Conservation (phyloP, 1,140 invertebrate species). For the Idris sp. region DNA sequence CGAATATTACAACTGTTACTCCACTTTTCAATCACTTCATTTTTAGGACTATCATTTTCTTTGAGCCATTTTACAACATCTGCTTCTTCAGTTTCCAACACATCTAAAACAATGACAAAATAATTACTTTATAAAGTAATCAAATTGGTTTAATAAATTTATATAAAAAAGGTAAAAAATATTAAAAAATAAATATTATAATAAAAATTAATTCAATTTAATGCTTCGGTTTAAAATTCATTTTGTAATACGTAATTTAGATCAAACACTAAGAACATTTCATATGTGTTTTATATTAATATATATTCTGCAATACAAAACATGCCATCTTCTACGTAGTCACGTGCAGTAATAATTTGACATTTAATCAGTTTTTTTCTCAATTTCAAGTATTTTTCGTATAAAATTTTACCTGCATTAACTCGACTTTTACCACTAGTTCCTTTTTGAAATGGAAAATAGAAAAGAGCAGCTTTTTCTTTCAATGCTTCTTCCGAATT, state of each 20-base stretch:
- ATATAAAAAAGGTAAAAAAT: too few species aligned
- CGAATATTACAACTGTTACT: slow-evolving; percentile 10
- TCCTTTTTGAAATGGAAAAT: slow-evolving; percentile 8
- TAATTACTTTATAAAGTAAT: too few species aligned
- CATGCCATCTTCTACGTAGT: slow-evolving; percentile 16
- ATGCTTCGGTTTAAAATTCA: too few species aligned
- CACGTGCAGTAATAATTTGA: slow-evolving; percentile 5
- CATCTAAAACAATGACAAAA: too few species aligned
- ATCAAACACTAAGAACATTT: too few species aligned
- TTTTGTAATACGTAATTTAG: too few species aligned
- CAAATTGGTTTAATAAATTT: neutral
- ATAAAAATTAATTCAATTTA: slow-evolving; percentile 18
- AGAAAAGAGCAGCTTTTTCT: slow-evolving; percentile 6
- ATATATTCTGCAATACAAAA: too few species aligned
- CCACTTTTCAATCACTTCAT: slow-evolving; percentile 17
- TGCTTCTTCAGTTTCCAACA: too few species aligned
- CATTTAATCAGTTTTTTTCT: slow-evolving; percentile 18
- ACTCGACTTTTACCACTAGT: slow-evolving; percentile 1
- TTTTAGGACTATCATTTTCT: slow-evolving; percentile 21
- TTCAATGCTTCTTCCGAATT: slow-evolving; percentile 6
- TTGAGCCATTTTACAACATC: slow-evolving; percentile 14
- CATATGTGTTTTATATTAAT: too few species aligned
- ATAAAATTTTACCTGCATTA: slow-evolving; percentile 18
- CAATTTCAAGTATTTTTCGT: slow-evolving; percentile 17
- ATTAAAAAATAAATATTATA: too few species aligned